Conservation (phyloP, 53 echinoderm and acorn worm genomes). For the Astropecten irregularis region DNA sequence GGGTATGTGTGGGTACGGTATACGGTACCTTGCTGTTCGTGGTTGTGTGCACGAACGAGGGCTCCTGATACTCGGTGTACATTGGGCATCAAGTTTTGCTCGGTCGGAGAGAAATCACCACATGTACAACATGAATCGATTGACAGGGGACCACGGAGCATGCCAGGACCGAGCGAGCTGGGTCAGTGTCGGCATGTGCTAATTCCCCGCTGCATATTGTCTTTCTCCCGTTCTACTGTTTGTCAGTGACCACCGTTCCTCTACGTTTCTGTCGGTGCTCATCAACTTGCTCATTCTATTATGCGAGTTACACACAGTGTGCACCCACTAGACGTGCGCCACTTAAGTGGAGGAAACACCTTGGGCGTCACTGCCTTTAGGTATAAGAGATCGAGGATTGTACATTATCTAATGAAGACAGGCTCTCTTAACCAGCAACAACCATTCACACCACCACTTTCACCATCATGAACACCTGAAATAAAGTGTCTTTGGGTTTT, state of each 20-base stretch:
- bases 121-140: conserved; percentile 53
- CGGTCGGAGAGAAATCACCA: conserved; percentile 16
- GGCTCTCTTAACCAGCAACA: background rate
- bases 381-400: background rate
- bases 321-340: background rate
- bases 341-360: conserved; percentile 30
- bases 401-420: conserved; percentile 31
- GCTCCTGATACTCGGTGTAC: too few relatives aligned
- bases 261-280: too few relatives aligned
- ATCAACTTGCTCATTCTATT: too few relatives aligned
- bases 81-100: too few relatives aligned
- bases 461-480: conserved; percentile 38
- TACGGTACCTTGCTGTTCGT: too few relatives aligned
- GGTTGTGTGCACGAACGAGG: too few relatives aligned
- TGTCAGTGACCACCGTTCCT: too few relatives aligned
- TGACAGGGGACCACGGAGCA: too few relatives aligned
- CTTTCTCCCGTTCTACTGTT: background rate
- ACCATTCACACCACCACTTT: too few relatives aligned
- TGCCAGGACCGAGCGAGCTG: conserved; percentile 24
- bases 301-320: background rate
- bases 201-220: conserved; percentile 40
- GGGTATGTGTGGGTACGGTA: too few relatives aligned
- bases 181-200: conserved; percentile 33
- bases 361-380: conserved; percentile 10
- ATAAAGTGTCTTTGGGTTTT: background rate